Evolutionary conservation across 2,113 vertebrate species (phyloP), one percentile per base, ranked within the genome.

Genomic region (Parus major): DNA sequence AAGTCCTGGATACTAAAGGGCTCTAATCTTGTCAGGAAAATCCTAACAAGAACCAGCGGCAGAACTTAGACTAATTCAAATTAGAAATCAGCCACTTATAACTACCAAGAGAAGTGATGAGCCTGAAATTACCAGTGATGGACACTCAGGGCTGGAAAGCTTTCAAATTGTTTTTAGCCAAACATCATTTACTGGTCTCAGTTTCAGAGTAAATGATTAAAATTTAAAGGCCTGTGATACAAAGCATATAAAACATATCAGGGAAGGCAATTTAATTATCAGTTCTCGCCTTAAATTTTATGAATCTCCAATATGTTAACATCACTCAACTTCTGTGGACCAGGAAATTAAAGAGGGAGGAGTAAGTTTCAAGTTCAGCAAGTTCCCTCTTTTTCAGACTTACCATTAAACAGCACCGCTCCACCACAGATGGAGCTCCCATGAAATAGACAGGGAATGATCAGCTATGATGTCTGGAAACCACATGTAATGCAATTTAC

Each of bases 1-100:
- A 92, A 95, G 86, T 66, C 29, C 80, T 90, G 94, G 95, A 42
- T 91, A 88, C 91, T 92, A 88, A 94, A 95, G 95, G 91, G 83
- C 92, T 93, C 92, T 97, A 96, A 97, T 97, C 95, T 97, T 68
- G 95, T 97, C 96, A 97, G 88, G 86, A 86, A 91, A 93, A 79
- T 53, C 49, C 1, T 97, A 97, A 95, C 95, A 92, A 94, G 95
- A 95, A 96, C 95, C 96, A 97, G 94, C 9, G 4, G 96, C 92
- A 81, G 79, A 92, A 97, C 64, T 92, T 70, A 2, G 68, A 92
- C 88, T 78, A 94, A 97, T 84, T 92, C 91, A 83, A 95, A 93
- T 95, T 47, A 93, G 94, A 86, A 92, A 78, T 39, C 82, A 86
- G 82, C 71, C 90, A 55, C 86, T 92, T 92, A 29, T 14, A 94